Evolutionary conservation across 2,888 invertebrate genomes (phyloP), one percentile per base, ranked within the genome.

Genomic region (Andricus curvator): DNA sequence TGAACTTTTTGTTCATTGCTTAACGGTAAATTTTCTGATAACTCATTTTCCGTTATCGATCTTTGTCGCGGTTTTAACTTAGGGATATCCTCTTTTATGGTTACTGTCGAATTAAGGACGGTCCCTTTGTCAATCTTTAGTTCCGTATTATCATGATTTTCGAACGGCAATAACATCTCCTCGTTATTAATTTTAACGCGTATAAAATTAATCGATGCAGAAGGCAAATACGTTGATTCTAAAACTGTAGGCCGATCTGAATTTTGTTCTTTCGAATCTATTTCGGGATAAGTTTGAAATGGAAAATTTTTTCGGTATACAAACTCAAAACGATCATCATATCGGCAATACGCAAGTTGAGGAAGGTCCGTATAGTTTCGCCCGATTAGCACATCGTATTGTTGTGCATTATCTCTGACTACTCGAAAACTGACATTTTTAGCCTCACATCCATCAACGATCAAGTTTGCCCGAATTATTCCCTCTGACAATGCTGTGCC

Each of bases 321-420:
- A 51, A 79, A 76, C 13, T 76, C 65, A 22, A 76, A 76, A 20
- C 44, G 25, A n/a, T 79, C 48, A 29, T 79, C 76, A 25, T 51
- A 37, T 41, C 33, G 15, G 60, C 22, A 79, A 70, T 74, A 79
- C 1, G 74, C 60, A 0, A 79, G 13, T 6, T 79, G 70, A 6
- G 74, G 64, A 22, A 79, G 29, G 13, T 79, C 79, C 3, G 79
- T 80, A 62, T 64, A 81, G 51, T 77, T 77, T 66, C 79, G 60
- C 11, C 78, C 65, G 44, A 65, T 20, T 9, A 78, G 64, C 41
- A 80, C 66, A 5, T 56, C 62, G 29, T 80, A 51, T 22, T 25
- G 11, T 60, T 74, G 74, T 5, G 64, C 62, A 9, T 74, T 25
- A 29, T 79, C 79, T 22, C 13, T 25, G 8, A 79, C 79, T 6